These are phyloP conservation scores for Coecobrya sp. DNA, from an alignment of 2,888 invertebrate species.

Conservation along the genomic window DNA sequence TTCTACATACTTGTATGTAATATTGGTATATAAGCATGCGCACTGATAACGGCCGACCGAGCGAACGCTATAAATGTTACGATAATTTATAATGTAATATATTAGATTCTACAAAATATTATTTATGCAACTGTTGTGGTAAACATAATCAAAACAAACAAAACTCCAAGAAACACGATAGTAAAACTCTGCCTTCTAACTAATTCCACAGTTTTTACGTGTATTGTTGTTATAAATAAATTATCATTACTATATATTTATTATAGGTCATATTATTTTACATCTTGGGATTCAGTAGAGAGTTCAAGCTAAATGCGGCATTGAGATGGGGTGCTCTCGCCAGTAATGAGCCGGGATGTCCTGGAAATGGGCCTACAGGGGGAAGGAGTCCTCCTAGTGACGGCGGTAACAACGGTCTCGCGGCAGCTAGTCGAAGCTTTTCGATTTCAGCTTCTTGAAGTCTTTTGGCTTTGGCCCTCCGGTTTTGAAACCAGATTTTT, in stretches of 20 bases:
- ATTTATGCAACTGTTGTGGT: constrained; percentile 30
- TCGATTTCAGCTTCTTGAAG: constrained; percentile 98
- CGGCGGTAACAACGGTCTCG: constrained; percentile 92
- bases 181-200: background rate
- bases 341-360: constrained; percentile 85
- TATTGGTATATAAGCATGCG: constrained; percentile 30
- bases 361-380: constrained; percentile 87
- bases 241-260: constrained; percentile 55
- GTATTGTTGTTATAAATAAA: constrained; percentile 43
- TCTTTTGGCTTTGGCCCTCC: constrained; percentile 98
- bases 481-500: constrained; percentile 98
- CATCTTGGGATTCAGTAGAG: constrained; percentile 86
- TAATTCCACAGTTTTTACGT: background rate
- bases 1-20: background rate
- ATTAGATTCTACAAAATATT: constrained; percentile 24
- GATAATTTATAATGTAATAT: constrained; percentile 36
- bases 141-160: constrained; percentile 38
- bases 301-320: constrained; percentile 86
- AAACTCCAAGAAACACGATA: constrained; percentile 24
- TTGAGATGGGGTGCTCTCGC: constrained; percentile 86
- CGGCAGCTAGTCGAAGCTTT: constrained; percentile 95
- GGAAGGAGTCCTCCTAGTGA: constrained; percentile 90
- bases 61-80: constrained; percentile 45
- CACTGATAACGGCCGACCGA: constrained; percentile 30
- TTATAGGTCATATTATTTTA: constrained; percentile 69